Conservation (phyloP, 2,888 invertebrate species). For the Pollenia griseotomentosa region DNA sequence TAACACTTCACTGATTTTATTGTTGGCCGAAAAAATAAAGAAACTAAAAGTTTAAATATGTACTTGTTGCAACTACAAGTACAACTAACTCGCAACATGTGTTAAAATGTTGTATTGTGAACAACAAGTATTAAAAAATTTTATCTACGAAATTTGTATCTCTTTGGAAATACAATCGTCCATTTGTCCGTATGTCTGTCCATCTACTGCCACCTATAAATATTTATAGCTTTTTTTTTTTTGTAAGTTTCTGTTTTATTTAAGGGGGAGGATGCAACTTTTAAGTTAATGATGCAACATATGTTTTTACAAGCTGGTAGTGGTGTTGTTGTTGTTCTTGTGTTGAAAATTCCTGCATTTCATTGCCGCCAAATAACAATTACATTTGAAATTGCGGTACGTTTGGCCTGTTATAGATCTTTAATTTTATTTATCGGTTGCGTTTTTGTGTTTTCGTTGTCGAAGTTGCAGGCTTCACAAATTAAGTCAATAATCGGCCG, state of each 20-base stretch:
- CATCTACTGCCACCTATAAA: not conserved
- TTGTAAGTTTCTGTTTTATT: not conserved
- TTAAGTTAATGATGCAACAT: constrained; percentile 71
- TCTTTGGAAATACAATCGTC: constrained; percentile 34
- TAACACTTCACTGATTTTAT: constrained; percentile 63
- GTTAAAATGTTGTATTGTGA: constrained; percentile 39
- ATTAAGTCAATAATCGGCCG: constrained; percentile 72
- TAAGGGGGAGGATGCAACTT: constrained; percentile 58
- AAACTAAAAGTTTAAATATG: constrained; percentile 20
- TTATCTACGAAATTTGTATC: constrained; percentile 49
- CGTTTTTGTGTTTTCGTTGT: constrained; percentile 6
- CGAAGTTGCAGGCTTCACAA: constrained; percentile 41
- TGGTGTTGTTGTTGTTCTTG: constrained; percentile 37
- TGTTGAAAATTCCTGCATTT: constrained; percentile 35
- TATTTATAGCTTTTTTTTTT: constrained; percentile 28
- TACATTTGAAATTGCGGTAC: constrained; percentile 37
- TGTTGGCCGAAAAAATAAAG: constrained; percentile 30
- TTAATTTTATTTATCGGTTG: constrained; percentile 23
- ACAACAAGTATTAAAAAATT: constrained; percentile 45
- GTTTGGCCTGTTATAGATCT: constrained; percentile 62
- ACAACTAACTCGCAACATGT: constrained; percentile 54
- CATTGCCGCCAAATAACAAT: constrained; percentile 55
- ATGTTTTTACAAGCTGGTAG: constrained; percentile 66
- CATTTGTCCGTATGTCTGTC: not conserved
- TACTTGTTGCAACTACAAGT: constrained; percentile 24